Base-by-base conservation (phyloP, 2,888 invertebrate species). In the Vanessa cardui region DNA sequence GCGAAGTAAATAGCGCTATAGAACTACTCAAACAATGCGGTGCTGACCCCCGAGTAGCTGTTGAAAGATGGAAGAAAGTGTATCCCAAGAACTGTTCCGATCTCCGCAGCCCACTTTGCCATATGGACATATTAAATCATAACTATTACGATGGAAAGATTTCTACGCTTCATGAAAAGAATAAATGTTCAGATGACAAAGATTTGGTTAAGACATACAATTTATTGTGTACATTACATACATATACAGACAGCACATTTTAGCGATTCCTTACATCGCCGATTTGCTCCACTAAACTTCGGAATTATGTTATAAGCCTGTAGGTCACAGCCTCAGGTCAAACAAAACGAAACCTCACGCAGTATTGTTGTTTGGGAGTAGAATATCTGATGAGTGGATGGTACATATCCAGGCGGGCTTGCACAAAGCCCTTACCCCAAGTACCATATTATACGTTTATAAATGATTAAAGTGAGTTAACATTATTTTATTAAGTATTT, bases 51-150 rank as follows among this genome's bases (percentile, higher is more conserved):
- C 47, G 78, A 18, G n/a, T 64, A 16, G 89, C 90, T 0, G 74
- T 79, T 0, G 76, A 84, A 0, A 84, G 80, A 33, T 92, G 89
- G 88, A 64, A 60, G 0, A 83, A 84, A 67, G 69, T 91, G 2
- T 90, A 90, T 68, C 78, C 90, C 0, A 85, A 80, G 52, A 68
- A 80, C 71, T 90, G 89, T 70, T 89, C 86, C 0, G 89, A 91
- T 52, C 59, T 81, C 1, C 73, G 77, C 0, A 91, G 90, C 66
- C 76, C 75, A 7, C 70, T 88, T 1, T 90, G 86, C 67, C 71
- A 84, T 2, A 70, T 76, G 6, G 83, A 84, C 6, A 67, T 74
- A 2, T 91, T 89, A 61, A 83, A 90, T 33, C 72, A 73, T 0
- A 74, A 79, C 39, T 90, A 87, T 74, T 88, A 89, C 63, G 77